These are phyloP conservation scores for Dorcus hopei DNA, from an alignment of 2,888 invertebrate species.

Conservation along the genomic window DNA sequence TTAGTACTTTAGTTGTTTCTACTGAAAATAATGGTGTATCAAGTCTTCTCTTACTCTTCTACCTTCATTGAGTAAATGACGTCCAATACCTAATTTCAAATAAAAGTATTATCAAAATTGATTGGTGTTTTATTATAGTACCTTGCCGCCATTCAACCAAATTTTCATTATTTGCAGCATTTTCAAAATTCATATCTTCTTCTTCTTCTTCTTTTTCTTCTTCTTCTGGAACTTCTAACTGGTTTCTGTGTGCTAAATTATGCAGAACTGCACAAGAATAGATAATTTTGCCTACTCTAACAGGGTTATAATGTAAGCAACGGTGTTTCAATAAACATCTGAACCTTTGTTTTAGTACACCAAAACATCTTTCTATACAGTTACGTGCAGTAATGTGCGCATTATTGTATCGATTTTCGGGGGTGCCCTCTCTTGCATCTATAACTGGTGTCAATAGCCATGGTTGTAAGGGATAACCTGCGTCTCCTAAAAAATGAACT, in stretches of 20 bases:
- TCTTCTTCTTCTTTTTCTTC: no score
- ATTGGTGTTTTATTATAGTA: no score
- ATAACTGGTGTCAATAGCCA: slow-evolving; percentile 16
- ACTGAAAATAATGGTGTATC: neutral
- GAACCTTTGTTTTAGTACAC: slow-evolving; percentile 20
- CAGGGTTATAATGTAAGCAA: slow-evolving; percentile 9
- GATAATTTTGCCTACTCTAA: neutral
- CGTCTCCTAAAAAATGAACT: neutral
- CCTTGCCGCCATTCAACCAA: no score
- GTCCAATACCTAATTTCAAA: no score
- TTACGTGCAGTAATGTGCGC: slow-evolving; percentile 17
- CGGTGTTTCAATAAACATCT: slow-evolving; percentile 15
- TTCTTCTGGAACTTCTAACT: no score
- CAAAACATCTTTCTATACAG: slow-evolving; percentile 18
- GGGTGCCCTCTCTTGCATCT: slow-evolving; percentile 11
- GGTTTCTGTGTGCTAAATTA: neutral
- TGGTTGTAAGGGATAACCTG: neutral
- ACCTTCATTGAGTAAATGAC: neutral
- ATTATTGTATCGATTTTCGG: slow-evolving; percentile 16
- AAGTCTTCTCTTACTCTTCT: neutral
- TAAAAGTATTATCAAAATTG: no score
- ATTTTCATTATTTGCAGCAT: neutral
- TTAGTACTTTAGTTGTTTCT: neutral
- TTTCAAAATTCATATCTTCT: no score
- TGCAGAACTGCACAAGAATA: slow-evolving; percentile 2